A percentile compares a stretch with the other conserved stretches of the same genome.
Conservation (phyloP, 2,113 vertebrate species). For the Hydropotes inermis region DNA sequence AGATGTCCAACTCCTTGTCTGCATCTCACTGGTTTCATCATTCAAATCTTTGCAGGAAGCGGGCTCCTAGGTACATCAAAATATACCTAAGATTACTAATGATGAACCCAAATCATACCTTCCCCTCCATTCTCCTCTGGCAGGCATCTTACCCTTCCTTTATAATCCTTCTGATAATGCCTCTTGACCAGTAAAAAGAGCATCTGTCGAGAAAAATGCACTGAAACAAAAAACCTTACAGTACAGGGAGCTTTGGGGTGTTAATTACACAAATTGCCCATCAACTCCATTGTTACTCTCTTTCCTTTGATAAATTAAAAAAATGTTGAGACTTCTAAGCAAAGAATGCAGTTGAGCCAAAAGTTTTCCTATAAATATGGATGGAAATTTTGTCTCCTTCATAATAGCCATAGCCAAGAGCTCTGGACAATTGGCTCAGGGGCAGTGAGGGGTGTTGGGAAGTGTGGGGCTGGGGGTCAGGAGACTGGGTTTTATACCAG, state of each 20-base stretch:
- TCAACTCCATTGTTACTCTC: slow-evolving; percentile 70
- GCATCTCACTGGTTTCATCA: slow-evolving; percentile 58
- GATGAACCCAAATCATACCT: not conserved
- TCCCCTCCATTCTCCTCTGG: not conserved
- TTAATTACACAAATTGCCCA: slow-evolving; percentile 79
- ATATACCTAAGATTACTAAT: not conserved
- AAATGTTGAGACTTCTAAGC: slow-evolving; percentile 49
- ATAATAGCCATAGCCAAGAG: not conserved
- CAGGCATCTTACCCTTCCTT: not conserved
- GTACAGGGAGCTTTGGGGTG: slow-evolving; percentile 64
- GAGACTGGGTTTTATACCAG: not conserved
- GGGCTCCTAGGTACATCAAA: slow-evolving; percentile 47
- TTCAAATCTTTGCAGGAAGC: slow-evolving; percentile 42
- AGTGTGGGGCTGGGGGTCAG: not conserved
- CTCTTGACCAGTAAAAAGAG: slow-evolving; percentile 65
- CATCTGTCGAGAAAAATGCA: slow-evolving; percentile 67
- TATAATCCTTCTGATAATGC: slow-evolving; percentile 44
- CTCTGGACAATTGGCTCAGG: not conserved
- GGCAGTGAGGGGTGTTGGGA: not conserved
- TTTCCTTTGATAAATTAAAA: slow-evolving; percentile 59
- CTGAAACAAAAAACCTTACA: slow-evolving; percentile 41
- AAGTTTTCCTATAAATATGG: slow-evolving; percentile 52
- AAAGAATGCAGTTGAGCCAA: slow-evolving; percentile 28
- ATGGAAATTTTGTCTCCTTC: not conserved
- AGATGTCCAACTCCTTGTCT: slow-evolving; percentile 61